A percentile compares a stretch with the other conserved stretches of the same genome.
These are phyloP conservation scores for Ormyrus pomaceus DNA, from an alignment of 2,888 invertebrate species.

Conservation along the genomic window DNA sequence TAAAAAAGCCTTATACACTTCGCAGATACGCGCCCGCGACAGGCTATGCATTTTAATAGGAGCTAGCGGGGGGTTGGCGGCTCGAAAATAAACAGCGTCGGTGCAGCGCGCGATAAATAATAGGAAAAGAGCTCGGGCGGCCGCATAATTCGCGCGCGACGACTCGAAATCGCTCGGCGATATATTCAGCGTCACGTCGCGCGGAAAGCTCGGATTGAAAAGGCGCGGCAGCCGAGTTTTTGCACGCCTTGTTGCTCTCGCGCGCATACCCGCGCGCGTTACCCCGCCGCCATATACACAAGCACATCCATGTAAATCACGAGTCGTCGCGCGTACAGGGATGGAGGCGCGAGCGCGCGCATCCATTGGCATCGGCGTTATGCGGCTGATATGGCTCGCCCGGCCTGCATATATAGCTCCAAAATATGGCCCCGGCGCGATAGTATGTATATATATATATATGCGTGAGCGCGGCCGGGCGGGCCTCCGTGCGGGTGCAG, in stretches of 20 bases:
- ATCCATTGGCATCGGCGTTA: conserved; percentile 3
- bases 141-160: neutral
- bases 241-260: neutral
- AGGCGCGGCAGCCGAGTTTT: neutral
- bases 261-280: neutral
- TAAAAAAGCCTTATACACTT: neutral
- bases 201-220: conserved; percentile 36
- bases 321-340: too few species aligned
- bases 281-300: neutral
- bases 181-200: conserved; percentile 42
- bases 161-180: neutral
- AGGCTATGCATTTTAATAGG: conserved; percentile 16
- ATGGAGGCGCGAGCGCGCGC: neutral
- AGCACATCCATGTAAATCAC: conserved; percentile 34
- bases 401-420: neutral
- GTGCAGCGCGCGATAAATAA: conserved; percentile 20
- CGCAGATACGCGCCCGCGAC: neutral
- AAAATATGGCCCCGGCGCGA: conserved; percentile 14
- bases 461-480: neutral
- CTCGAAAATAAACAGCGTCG: conserved; percentile 10
- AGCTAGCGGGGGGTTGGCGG: neutral
- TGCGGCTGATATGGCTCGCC: conserved; percentile 12
- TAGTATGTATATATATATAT: neutral
- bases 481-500: too few species aligned
- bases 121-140: neutral